Conservation (phyloP, 2,888 invertebrate species). For the Platerodrilus igneus region DNA sequence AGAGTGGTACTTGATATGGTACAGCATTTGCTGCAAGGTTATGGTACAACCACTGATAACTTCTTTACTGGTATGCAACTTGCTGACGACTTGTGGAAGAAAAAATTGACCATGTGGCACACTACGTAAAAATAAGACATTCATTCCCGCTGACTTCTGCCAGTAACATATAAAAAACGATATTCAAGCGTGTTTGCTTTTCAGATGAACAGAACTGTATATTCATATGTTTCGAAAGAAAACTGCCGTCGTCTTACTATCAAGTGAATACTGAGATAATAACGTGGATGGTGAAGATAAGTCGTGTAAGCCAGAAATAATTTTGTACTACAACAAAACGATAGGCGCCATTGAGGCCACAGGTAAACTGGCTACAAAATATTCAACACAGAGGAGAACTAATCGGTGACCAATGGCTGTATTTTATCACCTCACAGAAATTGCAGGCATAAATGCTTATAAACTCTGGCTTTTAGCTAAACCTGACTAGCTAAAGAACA, state of each 20-base stretch:
- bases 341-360: too few relatives aligned
- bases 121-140: too few relatives aligned
- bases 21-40: constrained; percentile 8
- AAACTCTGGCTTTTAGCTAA: too few relatives aligned
- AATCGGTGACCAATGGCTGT: not conserved
- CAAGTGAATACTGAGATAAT: constrained; percentile 10
- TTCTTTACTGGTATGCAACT: constrained; percentile 11
- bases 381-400: too few relatives aligned
- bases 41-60: constrained; percentile 14
- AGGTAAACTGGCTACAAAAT: not conserved
- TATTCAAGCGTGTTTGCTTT: constrained; percentile 14
- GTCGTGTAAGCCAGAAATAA: constrained; percentile 2
- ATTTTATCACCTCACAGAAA: constrained; percentile 1
- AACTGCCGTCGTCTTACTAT: constrained; percentile 9
- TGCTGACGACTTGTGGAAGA: too few relatives aligned
- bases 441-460: constrained; percentile 1
- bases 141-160: constrained; percentile 9
- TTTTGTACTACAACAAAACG: constrained; percentile 1
- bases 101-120: too few relatives aligned
- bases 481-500: too few relatives aligned
- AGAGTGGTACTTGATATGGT: constrained; percentile 14
- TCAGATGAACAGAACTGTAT: constrained; percentile 4
- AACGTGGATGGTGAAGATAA: constrained; percentile 3
- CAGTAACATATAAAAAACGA: constrained; percentile 2
- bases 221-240: constrained; percentile 5